A percentile compares a stretch with the other conserved stretches of the same genome.
Conservation (phyloP, 30 jellyfish, hydroid and myxozoan genomes). For the Euphysa ruthae region DNA sequence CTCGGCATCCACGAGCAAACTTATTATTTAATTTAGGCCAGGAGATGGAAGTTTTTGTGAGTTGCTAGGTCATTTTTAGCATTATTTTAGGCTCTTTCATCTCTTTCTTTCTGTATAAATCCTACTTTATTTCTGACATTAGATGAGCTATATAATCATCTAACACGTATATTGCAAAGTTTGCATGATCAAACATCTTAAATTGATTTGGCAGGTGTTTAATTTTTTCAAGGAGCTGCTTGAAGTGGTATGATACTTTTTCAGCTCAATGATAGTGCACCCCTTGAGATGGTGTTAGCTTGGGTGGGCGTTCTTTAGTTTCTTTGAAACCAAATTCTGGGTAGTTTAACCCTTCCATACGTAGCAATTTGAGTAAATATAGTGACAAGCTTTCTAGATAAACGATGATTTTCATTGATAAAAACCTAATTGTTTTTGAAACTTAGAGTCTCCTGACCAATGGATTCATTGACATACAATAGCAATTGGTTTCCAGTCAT, state of each 20-base stretch:
- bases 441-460: no score
- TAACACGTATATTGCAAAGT: not conserved
- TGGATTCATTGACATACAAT: no score
- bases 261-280: no score
- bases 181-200: not conserved
- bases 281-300: not conserved
- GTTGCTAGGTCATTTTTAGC: no score
- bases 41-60: no score
- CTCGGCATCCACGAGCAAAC: no score
- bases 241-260: not conserved
- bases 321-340: constrained; percentile 12
- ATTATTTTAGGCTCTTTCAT: no score
- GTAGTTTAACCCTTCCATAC: not conserved
- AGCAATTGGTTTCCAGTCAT: no score
- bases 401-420: not conserved
- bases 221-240: not conserved
- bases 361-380: not conserved
- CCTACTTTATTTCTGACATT: no score
- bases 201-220: constrained; percentile 6
- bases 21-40: no score
- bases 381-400: not conserved
- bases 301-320: not conserved
- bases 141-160: no score
- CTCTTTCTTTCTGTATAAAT: no score
- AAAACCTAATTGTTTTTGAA: not conserved